Conservation (phyloP, 2,113 vertebrate species). For the Alligator mississippiensis region DNA sequence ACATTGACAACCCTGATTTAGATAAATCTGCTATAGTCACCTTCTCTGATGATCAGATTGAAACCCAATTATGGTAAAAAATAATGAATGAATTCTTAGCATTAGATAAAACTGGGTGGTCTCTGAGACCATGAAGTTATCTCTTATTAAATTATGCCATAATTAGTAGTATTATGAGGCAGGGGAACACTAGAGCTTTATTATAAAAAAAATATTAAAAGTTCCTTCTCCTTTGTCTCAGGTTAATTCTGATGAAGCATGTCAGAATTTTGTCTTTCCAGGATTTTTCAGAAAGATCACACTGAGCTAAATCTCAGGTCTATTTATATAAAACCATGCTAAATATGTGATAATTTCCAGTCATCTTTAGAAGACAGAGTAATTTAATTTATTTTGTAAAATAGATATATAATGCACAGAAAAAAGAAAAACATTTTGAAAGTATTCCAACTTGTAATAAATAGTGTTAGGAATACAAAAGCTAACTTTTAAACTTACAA, state of each 20-base stretch:
- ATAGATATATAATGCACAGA: not conserved
- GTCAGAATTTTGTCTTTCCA: not conserved
- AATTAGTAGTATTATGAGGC: not conserved
- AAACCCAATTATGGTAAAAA: not conserved
- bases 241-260: not conserved
- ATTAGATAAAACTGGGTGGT: not conserved
- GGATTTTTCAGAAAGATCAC: not conserved
- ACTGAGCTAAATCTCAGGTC: not conserved
- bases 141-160: not conserved
- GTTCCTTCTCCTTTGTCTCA: not conserved
- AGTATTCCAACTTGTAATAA: not conserved
- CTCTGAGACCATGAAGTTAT: not conserved
- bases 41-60: not conserved
- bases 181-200: not conserved
- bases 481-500: not conserved
- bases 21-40: rapidly evolving
- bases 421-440: not conserved
- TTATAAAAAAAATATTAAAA: not conserved
- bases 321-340: not conserved
- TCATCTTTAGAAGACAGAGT: not conserved
- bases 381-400: not conserved
- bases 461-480: not conserved
- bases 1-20: not conserved
- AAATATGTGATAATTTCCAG: not conserved
- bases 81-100: not conserved